Evolutionary conservation across 2,797 vertebrate genomes (phyloP).

Genomic region (Ataeniobius toweri): DNA sequence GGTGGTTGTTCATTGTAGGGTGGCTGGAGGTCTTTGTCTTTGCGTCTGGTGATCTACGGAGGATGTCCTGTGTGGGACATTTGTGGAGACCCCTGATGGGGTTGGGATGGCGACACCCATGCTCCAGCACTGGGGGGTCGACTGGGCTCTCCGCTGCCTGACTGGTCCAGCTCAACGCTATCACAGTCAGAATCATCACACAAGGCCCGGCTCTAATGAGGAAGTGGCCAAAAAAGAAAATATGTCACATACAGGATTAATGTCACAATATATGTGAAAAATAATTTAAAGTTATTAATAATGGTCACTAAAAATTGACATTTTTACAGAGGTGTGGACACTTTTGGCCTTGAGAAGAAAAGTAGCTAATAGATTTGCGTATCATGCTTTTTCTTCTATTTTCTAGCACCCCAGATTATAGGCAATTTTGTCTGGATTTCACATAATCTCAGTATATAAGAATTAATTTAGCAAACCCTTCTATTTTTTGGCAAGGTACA

Average conservation of each 20-base stretch:
- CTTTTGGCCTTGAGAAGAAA: background rate
- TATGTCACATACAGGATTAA: background rate
- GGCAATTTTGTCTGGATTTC: background rate
- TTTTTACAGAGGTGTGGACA: background rate
- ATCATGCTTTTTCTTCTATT: background rate
- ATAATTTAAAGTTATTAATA: background rate
- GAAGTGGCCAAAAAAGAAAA: slow-evolving; percentile 10
- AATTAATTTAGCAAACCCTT: background rate
- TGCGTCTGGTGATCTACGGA: slow-evolving; percentile 56
- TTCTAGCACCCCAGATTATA: background rate
- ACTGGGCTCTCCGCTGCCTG: slow-evolving; percentile 87
- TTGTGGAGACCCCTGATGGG: slow-evolving; percentile 67
- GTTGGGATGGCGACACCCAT: slow-evolving; percentile 71
- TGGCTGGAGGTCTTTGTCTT: slow-evolving; percentile 51
- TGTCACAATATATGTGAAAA: background rate
- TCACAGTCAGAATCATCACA: slow-evolving; percentile 94
- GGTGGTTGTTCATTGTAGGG: slow-evolving; percentile 50
- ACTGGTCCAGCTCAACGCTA: slow-evolving; percentile 91
- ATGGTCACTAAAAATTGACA: too few relatives aligned
- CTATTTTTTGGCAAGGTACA: background rate
- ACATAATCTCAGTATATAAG: background rate
- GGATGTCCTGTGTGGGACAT: slow-evolving; percentile 60
- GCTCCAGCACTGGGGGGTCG: slow-evolving; percentile 85
- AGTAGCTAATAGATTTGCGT: background rate
- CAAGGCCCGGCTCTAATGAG: slow-evolving; percentile 72